Percentiles rank a stretch among this genome's conserved stretches.
Conservation (phyloP, 2,113 vertebrate genomes). For the Tachysurus fulvidraco region DNA sequence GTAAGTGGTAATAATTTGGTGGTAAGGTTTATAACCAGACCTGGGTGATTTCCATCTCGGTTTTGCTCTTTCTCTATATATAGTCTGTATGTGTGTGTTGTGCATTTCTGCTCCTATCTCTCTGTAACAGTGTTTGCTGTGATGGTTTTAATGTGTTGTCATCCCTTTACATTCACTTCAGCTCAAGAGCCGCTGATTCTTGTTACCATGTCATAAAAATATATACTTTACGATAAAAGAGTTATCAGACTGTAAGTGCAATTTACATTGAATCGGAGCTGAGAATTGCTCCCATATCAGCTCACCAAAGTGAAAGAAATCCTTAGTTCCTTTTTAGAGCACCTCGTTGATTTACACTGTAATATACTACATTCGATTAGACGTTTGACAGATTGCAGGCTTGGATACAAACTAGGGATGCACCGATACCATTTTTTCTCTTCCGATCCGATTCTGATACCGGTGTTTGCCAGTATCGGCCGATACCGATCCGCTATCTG, state of each 20-base stretch:
- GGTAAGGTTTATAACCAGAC: not conserved
- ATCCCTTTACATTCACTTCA: not conserved
- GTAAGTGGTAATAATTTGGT: not conserved
- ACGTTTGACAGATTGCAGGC: not conserved
- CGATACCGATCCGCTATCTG: too few relatives aligned
- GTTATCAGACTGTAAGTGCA: not conserved
- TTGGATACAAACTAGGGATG: not conserved
- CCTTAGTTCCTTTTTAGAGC: not conserved
- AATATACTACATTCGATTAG: not conserved
- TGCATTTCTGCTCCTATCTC: too few relatives aligned
- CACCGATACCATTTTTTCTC: too few relatives aligned
- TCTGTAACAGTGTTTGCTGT: not conserved
- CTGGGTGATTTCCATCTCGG: not conserved
- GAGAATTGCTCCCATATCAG: not conserved
- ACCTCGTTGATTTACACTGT: not conserved
- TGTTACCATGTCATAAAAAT: constrained; percentile 2
- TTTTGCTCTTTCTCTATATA: not conserved
- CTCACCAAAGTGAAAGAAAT: constrained; percentile 1
- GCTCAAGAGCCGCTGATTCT: constrained; percentile 1
- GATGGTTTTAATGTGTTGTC: not conserved
- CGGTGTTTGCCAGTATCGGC: too few relatives aligned
- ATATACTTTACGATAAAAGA: not conserved
- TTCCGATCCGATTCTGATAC: too few relatives aligned
- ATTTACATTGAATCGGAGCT: not conserved
- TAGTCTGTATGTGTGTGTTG: not conserved